These are phyloP conservation scores for Protobothrops flavoviridis DNA, from an alignment of 2,113 vertebrate species.

Conservation along the genomic window DNA sequence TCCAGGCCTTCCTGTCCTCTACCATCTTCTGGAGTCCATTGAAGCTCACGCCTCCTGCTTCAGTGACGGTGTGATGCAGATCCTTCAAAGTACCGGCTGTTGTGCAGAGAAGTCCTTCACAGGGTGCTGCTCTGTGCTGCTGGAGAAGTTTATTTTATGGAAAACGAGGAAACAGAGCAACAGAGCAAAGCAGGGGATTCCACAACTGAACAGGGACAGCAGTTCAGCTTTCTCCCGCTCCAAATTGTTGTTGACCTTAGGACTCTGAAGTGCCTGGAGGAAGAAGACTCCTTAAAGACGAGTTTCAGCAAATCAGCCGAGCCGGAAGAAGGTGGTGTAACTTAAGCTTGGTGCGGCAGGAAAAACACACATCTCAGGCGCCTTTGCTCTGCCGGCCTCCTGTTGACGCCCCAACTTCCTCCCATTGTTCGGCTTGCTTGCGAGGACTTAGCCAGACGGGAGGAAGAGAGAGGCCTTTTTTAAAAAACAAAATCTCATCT, in stretches of 20 bases:
- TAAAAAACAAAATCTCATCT: background rate
- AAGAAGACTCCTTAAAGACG: background rate
- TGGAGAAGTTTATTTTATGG: background rate
- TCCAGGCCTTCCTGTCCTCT: too few species aligned
- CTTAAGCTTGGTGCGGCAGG: background rate
- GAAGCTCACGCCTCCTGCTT: too few species aligned
- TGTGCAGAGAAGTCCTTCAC: background rate
- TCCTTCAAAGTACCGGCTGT: background rate
- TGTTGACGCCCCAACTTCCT: background rate
- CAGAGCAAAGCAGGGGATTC: background rate
- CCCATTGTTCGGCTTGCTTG: conserved; percentile 5
- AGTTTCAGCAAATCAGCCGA: background rate
- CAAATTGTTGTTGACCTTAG: too few species aligned
- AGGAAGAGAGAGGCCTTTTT: background rate
- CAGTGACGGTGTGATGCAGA: too few species aligned
- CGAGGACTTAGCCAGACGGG: background rate
- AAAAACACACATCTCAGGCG: background rate
- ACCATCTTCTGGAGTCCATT: too few species aligned
- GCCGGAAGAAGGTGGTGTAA: background rate
- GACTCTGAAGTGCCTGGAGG: background rate
- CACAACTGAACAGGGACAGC: background rate
- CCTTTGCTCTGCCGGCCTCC: background rate
- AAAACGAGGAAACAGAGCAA: background rate
- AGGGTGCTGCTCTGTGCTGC: background rate
- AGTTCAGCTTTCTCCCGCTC: background rate